These are phyloP conservation scores for Oceanodroma tethys DNA, from an alignment of 2,113 vertebrate species.

Conservation along the genomic window DNA sequence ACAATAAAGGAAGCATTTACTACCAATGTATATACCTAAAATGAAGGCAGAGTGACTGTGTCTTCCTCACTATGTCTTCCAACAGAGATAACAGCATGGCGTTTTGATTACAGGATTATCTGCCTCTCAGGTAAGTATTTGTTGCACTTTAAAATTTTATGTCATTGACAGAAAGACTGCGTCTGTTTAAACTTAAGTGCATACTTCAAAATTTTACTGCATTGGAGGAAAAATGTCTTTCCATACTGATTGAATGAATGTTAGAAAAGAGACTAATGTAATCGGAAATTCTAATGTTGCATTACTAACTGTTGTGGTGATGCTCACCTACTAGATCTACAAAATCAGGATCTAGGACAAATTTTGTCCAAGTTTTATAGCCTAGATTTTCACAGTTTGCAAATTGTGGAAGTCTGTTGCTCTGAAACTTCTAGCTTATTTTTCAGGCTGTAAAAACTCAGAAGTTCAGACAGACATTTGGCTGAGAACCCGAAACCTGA, in stretches of 20 bases:
- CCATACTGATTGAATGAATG: neutral
- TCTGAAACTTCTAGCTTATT: constrained; percentile 1
- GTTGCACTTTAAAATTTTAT: neutral
- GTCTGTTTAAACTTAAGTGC: neutral
- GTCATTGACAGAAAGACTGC: neutral
- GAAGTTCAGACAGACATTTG: constrained; percentile 1
- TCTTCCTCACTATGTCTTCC: neutral
- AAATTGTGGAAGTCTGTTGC: constrained; percentile 14
- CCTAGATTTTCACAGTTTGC: neutral
- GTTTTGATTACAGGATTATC: neutral
- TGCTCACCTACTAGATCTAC: neutral
- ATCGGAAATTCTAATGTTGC: neutral
- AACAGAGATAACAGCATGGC: neutral
- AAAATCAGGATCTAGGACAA: neutral
- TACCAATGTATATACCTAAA: neutral
- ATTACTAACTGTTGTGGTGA: neutral
- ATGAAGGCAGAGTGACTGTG: neutral
- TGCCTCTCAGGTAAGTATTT: neutral
- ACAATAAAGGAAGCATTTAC: neutral
- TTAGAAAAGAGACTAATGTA: neutral
- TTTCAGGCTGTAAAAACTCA: neutral
- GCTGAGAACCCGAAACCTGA: neutral
- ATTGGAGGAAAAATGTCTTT: neutral
- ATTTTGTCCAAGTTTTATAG: neutral
- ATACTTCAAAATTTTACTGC: neutral